Evolutionary conservation across 2,888 invertebrate species (phyloP), one percentile per base, ranked within the genome.

Genomic region (Caradrina clavipalpis): DNA sequence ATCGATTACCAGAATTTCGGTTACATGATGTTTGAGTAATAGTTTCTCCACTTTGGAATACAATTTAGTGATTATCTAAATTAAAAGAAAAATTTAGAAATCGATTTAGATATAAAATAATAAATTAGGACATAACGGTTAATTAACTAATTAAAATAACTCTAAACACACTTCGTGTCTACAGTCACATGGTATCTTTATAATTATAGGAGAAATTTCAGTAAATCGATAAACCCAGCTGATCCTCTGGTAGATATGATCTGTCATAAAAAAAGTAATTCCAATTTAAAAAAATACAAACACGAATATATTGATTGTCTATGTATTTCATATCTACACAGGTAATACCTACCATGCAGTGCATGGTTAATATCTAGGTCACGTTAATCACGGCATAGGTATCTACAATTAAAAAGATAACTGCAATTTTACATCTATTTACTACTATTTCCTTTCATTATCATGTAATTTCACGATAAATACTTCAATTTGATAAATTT

Each of bases 361-460:
- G 13, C n/a, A 50, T n/a, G 15, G 53, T n/a, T 35, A n/a, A 1
- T 31, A 72, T 54, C 45, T 64, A 72, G 75, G 75, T 60, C 56
- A 73, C 21, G 39, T 42, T 47, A 42, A 75, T 51, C 56, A 75
- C 56, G 68, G 13, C 39, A 60, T 26, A 10, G n/a, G 5, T 17
- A 47, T 17, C 26, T 22, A 21, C 3, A 31, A 51, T 74, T 39
- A 42, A 62, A 67, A 35, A 61, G 21, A 51, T 15, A 19, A 35
- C 15, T 21, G 26, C 3, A n/a, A 0, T 57, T 56, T 49, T 11
- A 42, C 53, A 35, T 45, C 1, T n/a, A 8, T 21, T 31, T 19
- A 22, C n/a, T 31, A 45, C 13, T 2, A 39, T 50, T 22, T 42
- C 17, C 13, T 3, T 55, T 68, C 42, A 50, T 22, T 4, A 50